Evolutionary conservation across 2,888 invertebrate genomes (phyloP), one percentile per base, ranked within the genome.

Genomic region (Ceriagrion tenellum): DNA sequence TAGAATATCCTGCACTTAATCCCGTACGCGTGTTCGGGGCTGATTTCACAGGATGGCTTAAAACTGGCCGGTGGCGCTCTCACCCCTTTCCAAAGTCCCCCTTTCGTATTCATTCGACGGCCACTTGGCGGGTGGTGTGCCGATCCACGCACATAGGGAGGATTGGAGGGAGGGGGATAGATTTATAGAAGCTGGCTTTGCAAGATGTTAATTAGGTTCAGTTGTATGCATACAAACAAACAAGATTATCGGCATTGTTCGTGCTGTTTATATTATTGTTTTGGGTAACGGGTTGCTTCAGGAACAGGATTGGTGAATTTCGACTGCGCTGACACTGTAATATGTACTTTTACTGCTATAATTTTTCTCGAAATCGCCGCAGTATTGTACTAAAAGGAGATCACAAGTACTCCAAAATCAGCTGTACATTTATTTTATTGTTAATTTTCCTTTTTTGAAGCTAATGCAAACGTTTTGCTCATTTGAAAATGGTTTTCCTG

Each of bases 31-130:
- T 93, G 93, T 93, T 93, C 93, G 47, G 93, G 93, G 93, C 69
- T 93, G 93, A 93, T 93, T 93, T 93, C 93, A 69, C 93, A 93
- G 93, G 93, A 69, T 35, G 93, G 93, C 93, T 93, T 93, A 93
- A 93, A 93, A 93, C 93, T 74, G 69, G 93, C 69, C 69, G 63
- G 63, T 93, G 93, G 47, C 93, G 35, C 93, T 40, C 91, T 59
- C 63, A 63, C 91, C 91, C 91, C 91, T 91, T 63, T 63, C 35
- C 59, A 59, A 47, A 59, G n/a, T 55, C n/a, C 55, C 89, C 23
- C 55, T 16, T 26, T 23, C 69, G 69, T 74, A 63, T 59, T 59
- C 59, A 59, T 59, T 59, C 93, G 63, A 69, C 35, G 69, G 93
- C 93, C 93, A 93, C 93, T 93, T 93, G 69, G 59, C 40, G 91